Percentiles rank a stretch among this genome's conserved stretches.
Evolutionary conservation across 2,113 vertebrate genomes (phyloP).

Genomic region (Gopherus flavomarginatus): DNA sequence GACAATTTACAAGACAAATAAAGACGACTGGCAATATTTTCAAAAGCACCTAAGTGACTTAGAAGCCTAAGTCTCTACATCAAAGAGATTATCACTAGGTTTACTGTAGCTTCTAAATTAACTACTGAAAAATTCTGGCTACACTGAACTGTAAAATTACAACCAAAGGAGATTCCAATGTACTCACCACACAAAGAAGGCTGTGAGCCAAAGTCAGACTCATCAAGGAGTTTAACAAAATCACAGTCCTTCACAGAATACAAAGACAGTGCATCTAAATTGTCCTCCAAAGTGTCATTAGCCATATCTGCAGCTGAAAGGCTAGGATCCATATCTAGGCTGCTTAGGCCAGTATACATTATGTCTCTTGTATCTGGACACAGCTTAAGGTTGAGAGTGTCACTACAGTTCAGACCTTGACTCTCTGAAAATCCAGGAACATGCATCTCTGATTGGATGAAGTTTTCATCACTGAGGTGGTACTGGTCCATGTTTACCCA

Average conservation of each 20-base stretch:
- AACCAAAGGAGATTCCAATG: accelerated
- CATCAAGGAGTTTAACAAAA: constrained; percentile 55
- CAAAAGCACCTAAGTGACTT: not conserved
- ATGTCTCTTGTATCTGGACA: constrained; percentile 45
- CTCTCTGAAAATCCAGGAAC: constrained; percentile 55
- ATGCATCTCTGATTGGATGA: constrained; percentile 53
- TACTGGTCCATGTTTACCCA: constrained; percentile 66
- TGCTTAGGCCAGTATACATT: constrained; percentile 45
- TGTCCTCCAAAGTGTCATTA: constrained; percentile 47
- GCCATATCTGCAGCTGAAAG: not conserved
- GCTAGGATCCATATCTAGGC: constrained; percentile 44
- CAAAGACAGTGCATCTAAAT: constrained; percentile 29
- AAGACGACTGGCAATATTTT: not conserved
- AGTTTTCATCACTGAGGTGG: constrained; percentile 23
- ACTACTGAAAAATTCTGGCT: not conserved
- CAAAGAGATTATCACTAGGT: accelerated
- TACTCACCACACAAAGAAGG: constrained; percentile 63
- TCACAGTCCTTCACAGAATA: constrained; percentile 56
- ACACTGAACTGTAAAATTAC: accelerated
- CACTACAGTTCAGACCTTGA: constrained; percentile 44
- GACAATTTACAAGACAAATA: not conserved
- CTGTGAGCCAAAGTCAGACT: constrained; percentile 34
- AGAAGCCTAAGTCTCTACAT: not conserved
- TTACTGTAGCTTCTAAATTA: accelerated
- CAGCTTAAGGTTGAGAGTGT: constrained; percentile 53